These are phyloP conservation scores for Microtus oregoni DNA, from an alignment of 2,113 vertebrate genomes.

Conservation along the genomic window DNA sequence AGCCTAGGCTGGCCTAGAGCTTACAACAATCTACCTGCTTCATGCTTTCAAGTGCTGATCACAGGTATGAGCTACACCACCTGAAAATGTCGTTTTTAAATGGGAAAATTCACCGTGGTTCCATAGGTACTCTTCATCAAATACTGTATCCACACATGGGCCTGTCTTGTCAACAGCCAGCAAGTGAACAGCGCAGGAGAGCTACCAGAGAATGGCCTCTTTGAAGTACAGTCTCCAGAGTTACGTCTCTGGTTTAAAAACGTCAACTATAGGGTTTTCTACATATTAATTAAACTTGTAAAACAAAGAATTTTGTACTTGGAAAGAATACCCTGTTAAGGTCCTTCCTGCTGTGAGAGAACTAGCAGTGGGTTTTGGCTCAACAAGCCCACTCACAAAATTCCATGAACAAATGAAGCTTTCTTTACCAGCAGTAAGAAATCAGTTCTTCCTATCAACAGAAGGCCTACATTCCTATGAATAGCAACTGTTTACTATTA, in stretches of 20 bases:
- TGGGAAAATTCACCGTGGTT: slow-evolving; percentile 6
- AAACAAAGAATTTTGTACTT: not conserved
- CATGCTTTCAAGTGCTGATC: not conserved
- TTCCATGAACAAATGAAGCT: not conserved
- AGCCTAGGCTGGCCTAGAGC: not conserved
- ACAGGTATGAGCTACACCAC: not conserved
- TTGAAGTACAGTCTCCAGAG: not conserved
- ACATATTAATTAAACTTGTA: not conserved
- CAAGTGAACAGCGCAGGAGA: not conserved
- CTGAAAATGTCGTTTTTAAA: slow-evolving; percentile 49
- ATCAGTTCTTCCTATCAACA: not conserved
- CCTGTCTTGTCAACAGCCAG: not conserved
- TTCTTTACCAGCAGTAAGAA: not conserved
- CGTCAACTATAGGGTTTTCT: not conserved
- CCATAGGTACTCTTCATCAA: slow-evolving; percentile 7
- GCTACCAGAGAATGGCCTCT: not conserved
- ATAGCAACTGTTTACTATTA: not conserved
- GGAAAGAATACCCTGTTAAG: not conserved
- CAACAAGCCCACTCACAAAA: not conserved
- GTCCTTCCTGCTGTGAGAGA: slow-evolving; percentile 2
- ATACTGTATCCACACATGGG: not conserved
- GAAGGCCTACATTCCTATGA: not conserved
- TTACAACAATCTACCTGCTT: not conserved
- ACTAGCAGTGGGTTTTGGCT: not conserved
- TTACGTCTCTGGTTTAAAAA: slow-evolving; percentile 9